A percentile compares a stretch with the other conserved stretches of the same genome.
Evolutionary conservation across 2,113 vertebrate species (phyloP).

Genomic region (Grantiella picta): DNA sequence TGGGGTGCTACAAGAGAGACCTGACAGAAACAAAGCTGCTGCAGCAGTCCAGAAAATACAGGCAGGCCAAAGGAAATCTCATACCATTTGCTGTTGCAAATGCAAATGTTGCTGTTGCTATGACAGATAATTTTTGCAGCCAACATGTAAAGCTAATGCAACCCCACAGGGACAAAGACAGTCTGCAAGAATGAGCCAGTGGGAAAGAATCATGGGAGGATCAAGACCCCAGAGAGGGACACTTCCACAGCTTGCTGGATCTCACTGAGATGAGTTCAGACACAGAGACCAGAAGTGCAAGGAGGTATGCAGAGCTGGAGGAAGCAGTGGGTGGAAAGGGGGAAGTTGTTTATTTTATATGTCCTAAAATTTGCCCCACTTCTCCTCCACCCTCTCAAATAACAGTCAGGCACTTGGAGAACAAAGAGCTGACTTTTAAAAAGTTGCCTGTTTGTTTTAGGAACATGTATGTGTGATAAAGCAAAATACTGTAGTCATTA

Average conservation of each 20-base stretch:
- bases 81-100: neutral
- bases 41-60: neutral
- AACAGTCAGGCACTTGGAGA: neutral
- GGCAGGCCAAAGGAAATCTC: neutral
- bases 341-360: neutral
- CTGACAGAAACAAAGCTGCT: neutral
- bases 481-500: neutral
- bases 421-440: neutral
- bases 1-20: neutral
- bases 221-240: neutral
- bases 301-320: neutral
- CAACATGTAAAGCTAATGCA: neutral
- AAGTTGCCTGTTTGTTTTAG: neutral
- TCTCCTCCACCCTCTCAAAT: neutral
- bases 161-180: neutral
- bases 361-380: neutral
- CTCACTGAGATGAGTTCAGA: neutral
- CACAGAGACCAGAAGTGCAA: neutral
- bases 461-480: neutral
- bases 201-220: neutral
- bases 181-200: neutral
- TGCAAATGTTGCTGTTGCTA: neutral
- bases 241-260: neutral
- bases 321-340: neutral
- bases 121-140: neutral